Conservation (phyloP, 1,140 invertebrate species). For the Hycleus phaleratus region DNA sequence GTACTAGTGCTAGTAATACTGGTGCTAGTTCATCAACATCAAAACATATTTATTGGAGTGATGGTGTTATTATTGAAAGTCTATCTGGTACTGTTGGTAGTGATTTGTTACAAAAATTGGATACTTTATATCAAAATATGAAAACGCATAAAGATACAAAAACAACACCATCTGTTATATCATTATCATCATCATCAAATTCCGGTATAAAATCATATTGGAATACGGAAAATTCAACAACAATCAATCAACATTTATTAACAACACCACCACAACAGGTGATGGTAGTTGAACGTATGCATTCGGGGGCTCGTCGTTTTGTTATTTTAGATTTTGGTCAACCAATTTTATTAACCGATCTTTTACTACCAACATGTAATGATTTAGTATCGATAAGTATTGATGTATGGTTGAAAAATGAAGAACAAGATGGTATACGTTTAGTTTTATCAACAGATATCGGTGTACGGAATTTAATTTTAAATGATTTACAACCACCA, state of each 20-base stretch:
- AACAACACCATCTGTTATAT: background rate
- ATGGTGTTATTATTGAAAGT: no score
- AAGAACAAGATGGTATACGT: constrained; percentile 74
- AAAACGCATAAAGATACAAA: constrained; percentile 6
- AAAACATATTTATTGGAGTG: no score
- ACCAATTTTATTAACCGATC: constrained; percentile 75
- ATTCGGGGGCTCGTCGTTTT: constrained; percentile 78
- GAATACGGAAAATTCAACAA: constrained; percentile 28
- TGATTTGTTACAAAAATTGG: constrained; percentile 3
- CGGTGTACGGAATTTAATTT: constrained; percentile 68
- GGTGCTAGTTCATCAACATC: background rate
- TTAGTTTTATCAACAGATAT: constrained; percentile 84
- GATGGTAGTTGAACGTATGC: constrained; percentile 87
- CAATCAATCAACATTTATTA: constrained; percentile 29
- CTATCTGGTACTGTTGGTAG: background rate
- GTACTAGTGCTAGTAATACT: background rate
- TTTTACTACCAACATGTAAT: constrained; percentile 77
- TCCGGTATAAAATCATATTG: constrained; percentile 7
- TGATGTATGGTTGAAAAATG: constrained; percentile 79
- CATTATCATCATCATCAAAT: background rate
- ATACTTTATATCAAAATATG: constrained; percentile 7
- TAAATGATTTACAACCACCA: constrained; percentile 82
- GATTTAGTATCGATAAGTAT: constrained; percentile 82
- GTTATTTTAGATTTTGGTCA: constrained; percentile 87
- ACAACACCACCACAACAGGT: constrained; percentile 40